Evolutionary conservation across 2,888 invertebrate genomes (phyloP).

Genomic region (Tineola bisselliella): DNA sequence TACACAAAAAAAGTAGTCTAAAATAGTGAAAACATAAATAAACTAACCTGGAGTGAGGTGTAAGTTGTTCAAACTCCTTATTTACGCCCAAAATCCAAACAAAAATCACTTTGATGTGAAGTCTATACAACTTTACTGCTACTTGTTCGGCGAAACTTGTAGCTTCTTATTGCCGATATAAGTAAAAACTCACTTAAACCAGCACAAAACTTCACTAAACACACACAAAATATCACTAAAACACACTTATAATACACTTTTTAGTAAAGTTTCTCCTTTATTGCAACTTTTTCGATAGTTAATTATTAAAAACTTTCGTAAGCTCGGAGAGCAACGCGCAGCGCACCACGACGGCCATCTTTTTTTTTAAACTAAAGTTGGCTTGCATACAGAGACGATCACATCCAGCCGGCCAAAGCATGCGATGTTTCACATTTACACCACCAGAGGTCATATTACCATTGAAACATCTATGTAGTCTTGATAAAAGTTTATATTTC

Average conservation of each 20-base stretch:
- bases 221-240: conserved; percentile 22
- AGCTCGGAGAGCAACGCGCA: conserved; percentile 58
- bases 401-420: background rate
- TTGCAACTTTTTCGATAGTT: conserved; percentile 30
- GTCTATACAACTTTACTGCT: conserved; percentile 53
- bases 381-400: background rate
- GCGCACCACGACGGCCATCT: conserved; percentile 63
- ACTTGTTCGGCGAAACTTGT: conserved; percentile 54
- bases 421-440: background rate
- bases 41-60: conserved; percentile 42
- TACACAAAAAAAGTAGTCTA: conserved; percentile 31
- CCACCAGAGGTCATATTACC: background rate
- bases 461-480: no score
- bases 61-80: conserved; percentile 30
- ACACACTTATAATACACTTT: conserved; percentile 31
- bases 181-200: conserved; percentile 38
- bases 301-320: conserved; percentile 55
- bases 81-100: conserved; percentile 29
- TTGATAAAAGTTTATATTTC: no score
- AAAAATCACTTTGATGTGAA: conserved; percentile 53
- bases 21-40: conserved; percentile 21
- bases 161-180: conserved; percentile 44
- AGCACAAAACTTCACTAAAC: no score
- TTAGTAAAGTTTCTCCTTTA: conserved; percentile 31
- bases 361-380: background rate